Conservation (phyloP, 1,140 invertebrate genomes). For the Coelopa frigida region DNA sequence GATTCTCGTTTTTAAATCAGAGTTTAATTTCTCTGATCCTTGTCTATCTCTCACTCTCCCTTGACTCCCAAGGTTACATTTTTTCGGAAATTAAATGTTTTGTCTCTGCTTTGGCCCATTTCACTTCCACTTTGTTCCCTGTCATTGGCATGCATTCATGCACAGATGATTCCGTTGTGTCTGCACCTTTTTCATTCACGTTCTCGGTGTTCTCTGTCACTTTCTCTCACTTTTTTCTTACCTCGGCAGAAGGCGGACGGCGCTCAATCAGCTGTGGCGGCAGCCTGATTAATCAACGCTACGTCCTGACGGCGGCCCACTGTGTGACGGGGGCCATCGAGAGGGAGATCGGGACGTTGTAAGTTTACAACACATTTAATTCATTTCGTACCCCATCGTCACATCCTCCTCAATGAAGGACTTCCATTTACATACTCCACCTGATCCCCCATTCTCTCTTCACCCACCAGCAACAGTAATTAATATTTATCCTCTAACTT, state of each 20-base stretch:
- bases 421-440: neutral
- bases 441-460: neutral
- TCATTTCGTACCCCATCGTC: neutral
- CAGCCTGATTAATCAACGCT: constrained; percentile 41
- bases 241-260: constrained; percentile 20
- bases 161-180: too few relatives aligned
- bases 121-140: too few relatives aligned
- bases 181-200: too few relatives aligned
- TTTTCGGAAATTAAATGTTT: too few relatives aligned
- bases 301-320: constrained; percentile 59
- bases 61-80: too few relatives aligned
- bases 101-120: too few relatives aligned
- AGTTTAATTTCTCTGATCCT: too few relatives aligned
- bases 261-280: constrained; percentile 50
- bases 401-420: neutral
- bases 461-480: too few relatives aligned
- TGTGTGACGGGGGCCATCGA: constrained; percentile 49
- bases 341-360: constrained; percentile 43
- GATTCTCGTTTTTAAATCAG: too few relatives aligned
- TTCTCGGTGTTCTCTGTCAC: too few relatives aligned
- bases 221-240: neutral
- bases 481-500: neutral
- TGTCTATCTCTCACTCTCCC: too few relatives aligned
- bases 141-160: too few relatives aligned
- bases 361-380: constrained; percentile 32